Base-by-base conservation (phyloP, 1,140 invertebrate species). In the Tribolium madens region DNA sequence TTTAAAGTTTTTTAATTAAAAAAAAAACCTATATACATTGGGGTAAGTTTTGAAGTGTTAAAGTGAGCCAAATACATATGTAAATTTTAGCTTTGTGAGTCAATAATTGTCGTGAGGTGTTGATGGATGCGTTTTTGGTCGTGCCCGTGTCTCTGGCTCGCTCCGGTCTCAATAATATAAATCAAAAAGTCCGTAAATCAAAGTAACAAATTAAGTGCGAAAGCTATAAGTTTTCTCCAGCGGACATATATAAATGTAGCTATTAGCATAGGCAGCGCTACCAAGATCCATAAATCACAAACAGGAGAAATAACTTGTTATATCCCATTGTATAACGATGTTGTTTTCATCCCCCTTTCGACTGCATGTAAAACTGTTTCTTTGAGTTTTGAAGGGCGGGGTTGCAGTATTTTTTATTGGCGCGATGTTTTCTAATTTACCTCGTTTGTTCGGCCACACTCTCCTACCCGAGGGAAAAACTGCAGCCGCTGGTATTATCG, bases 131-230 rank as follows among this genome's bases (percentile, higher is more conserved):
- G 2, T 26, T 26, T 15, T 53, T 12, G 7, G 14, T 53, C 9
- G 14, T 15, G 21, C 21, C 21, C 3, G 21, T 26, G 21, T 26
- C 21, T 26, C 21, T 53, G 50, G 50, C 7, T 0, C 18, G 13
- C 12, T 53, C 13, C 13, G 36, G 7, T 9, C 36, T 42, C 9
- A 64, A 64, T 73, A 73, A 73, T 74, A 75, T 76, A 79, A 80
- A 80, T 80, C 76, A 80, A 78, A 80, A 79, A 50, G 76, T 64
- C 77, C 84, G 84, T 85, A 85, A 85, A 85, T 85, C 84, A 84
- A 85, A 85, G 82, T 83, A 85, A 85, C 84, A 85, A 85, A 85
- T 85, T 85, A 85, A 85, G 83, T 84, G 83, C 82, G 81, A 84
- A 84, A 80, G 82, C 81, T 81, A 84, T 85, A 85, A 84, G 80